phyloP scores from a whole-genome alignment of 2,113 vertebrate species.

The Asarcornis scutulata region DNA sequence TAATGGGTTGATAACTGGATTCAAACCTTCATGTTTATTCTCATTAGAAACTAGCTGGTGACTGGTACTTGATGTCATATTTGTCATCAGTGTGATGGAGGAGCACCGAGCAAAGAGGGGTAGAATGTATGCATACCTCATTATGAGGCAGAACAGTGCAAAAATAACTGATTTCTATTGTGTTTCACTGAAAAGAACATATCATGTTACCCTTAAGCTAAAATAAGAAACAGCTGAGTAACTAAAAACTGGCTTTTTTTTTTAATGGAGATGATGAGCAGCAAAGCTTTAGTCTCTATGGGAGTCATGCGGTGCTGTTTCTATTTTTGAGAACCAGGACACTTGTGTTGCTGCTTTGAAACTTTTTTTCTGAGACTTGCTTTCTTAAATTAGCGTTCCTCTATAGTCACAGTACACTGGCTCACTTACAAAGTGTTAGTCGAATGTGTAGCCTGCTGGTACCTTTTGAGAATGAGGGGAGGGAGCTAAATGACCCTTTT shows the following conservation, averaged over 20 bases:
- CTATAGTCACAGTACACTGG: neutral
- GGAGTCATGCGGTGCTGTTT: neutral
- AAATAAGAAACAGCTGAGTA: constrained; percentile 48
- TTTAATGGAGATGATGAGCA: neutral
- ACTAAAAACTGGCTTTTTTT: neutral
- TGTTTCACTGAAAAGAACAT: neutral
- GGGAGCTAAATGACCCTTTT: neutral
- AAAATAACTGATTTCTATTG: constrained; percentile 37
- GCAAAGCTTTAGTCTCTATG: constrained; percentile 11
- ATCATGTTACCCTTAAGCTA: neutral
- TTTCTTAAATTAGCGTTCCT: constrained; percentile 27
- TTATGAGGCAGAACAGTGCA: constrained; percentile 22
- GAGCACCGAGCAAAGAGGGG: neutral
- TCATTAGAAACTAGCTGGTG: neutral
- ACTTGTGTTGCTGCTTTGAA: constrained; percentile 33
- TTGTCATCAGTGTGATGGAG: constrained; percentile 43
- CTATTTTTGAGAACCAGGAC: constrained; percentile 54
- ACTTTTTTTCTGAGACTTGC: neutral
- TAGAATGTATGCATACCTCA: neutral
- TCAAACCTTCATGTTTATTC: neutral
- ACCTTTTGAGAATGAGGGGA: constrained; percentile 1
- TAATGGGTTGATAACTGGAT: neutral
- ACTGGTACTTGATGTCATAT: constrained; percentile 13
- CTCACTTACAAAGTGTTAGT: neutral
- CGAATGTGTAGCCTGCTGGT: neutral